These are phyloP conservation scores for Zeuzera pyrina DNA, from an alignment of 2,888 invertebrate species.

Conservation along the genomic window DNA sequence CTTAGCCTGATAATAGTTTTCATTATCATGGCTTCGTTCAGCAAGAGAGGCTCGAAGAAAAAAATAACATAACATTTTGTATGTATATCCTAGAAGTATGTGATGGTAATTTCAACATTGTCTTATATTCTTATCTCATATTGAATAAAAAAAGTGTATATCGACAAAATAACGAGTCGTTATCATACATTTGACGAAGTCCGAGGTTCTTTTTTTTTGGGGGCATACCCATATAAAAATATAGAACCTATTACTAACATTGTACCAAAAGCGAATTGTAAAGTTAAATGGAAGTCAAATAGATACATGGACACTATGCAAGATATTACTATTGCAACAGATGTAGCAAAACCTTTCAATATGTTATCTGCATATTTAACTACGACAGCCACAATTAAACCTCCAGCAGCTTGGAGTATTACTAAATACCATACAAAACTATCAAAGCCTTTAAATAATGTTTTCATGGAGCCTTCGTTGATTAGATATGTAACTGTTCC, in stretches of 20 bases:
- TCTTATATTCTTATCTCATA: too few relatives aligned
- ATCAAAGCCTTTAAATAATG: constrained; percentile 78
- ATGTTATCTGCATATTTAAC: constrained; percentile 99
- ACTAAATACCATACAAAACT: constrained; percentile 91
- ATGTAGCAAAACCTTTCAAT: constrained; percentile 97
- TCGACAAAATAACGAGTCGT: not conserved
- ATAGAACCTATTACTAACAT: constrained; percentile 93
- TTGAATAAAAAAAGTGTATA: not conserved
- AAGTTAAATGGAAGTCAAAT: constrained; percentile 89
- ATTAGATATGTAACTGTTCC: constrained; percentile 86
- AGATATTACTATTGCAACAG: constrained; percentile 95
- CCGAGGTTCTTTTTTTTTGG: constrained; percentile 58
- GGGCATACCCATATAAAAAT: constrained; percentile 91
- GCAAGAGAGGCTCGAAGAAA: too few relatives aligned
- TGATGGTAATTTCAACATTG: not conserved
- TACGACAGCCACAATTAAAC: constrained; percentile 96
- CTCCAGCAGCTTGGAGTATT: constrained; percentile 93
- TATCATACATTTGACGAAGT: constrained; percentile 48
- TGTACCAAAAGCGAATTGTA: constrained; percentile 91
- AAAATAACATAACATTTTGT: too few relatives aligned
- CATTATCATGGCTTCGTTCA: too few relatives aligned
- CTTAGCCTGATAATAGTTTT: too few relatives aligned
- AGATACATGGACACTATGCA: constrained; percentile 94
- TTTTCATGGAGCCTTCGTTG: constrained; percentile 82
- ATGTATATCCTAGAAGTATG: not conserved